Conservation (phyloP, 1,140 invertebrate species). For the Drosophila pruinosa region DNA sequence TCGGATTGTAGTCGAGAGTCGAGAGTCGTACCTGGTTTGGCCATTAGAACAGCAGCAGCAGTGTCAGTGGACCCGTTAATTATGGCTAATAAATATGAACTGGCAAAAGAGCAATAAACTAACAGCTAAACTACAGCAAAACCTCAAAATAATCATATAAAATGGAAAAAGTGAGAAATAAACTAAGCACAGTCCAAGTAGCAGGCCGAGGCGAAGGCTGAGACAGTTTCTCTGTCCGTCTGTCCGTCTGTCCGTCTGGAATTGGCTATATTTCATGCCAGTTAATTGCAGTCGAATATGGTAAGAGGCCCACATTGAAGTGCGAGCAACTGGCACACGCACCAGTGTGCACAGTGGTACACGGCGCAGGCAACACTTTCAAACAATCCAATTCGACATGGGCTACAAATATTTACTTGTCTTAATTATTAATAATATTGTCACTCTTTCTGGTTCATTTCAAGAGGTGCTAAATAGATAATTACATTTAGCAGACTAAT, state of each 20-base stretch:
- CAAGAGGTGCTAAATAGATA: too few species aligned
- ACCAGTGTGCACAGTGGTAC: conserved; percentile 22
- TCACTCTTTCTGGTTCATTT: too few species aligned
- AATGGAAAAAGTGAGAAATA: conserved; percentile 5
- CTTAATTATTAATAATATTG: too few species aligned
- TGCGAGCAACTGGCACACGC: background rate
- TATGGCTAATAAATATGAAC: conserved; percentile 74
- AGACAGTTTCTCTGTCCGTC: conserved; percentile 2
- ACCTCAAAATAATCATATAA: background rate
- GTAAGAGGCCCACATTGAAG: conserved; percentile 22
- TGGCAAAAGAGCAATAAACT: conserved; percentile 76
- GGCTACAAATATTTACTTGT: background rate
- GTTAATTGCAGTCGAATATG: conserved; percentile 52
- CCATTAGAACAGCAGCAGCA: conserved; percentile 43
- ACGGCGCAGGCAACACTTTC: background rate
- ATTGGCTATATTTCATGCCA: conserved; percentile 40
- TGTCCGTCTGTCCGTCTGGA: conserved; percentile 1
- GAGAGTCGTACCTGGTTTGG: conserved; percentile 7
- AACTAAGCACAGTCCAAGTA: conserved; percentile 4
- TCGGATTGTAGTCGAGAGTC: background rate
- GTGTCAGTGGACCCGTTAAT: conserved; percentile 44
- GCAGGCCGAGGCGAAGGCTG: background rate
- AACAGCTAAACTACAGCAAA: conserved; percentile 38
- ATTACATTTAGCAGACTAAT: too few species aligned
- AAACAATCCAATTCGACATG: background rate